Evolutionary conservation across 2,113 vertebrate species (phyloP).

Genomic region (Leucoraja erinaceus): DNA sequence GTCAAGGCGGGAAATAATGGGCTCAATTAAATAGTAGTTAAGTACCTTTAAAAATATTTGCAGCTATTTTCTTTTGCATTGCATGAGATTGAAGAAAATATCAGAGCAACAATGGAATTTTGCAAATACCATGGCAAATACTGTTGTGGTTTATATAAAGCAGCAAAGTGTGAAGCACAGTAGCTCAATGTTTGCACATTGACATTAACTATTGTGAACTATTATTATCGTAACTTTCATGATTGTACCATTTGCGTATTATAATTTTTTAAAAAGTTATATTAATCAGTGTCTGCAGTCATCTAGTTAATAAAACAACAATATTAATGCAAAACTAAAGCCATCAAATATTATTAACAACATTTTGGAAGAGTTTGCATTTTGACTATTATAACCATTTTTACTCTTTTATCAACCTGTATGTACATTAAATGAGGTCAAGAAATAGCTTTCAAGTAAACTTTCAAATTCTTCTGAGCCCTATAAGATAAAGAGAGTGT

Average conservation of each 20-base stretch:
- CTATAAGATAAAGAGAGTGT: slow-evolving; percentile 11
- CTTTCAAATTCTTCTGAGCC: not conserved
- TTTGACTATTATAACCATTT: not conserved
- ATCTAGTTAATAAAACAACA: not conserved
- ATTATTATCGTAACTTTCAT: not conserved
- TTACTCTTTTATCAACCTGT: not conserved
- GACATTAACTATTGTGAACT: not conserved
- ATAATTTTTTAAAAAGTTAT: slow-evolving; percentile 9
- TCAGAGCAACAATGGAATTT: slow-evolving; percentile 10
- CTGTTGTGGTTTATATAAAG: not conserved
- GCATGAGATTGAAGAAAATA: not conserved
- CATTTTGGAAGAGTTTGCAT: not conserved
- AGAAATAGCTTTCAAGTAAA: not conserved
- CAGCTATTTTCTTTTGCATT: not conserved
- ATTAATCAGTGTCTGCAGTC: not conserved
- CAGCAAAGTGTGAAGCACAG: not conserved
- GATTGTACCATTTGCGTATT: not conserved
- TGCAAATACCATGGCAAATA: not conserved
- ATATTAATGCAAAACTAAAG: not conserved
- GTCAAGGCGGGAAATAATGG: too few species aligned
- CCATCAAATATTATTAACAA: not conserved
- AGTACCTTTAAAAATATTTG: not conserved
- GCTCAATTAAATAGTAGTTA: slow-evolving; percentile 8
- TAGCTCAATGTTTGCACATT: not conserved
- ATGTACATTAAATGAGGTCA: not conserved